Percentiles rank a stretch among this genome's conserved stretches.
Conservation (phyloP, 2,888 invertebrate species). For the Dorcus parallelipipedus region DNA sequence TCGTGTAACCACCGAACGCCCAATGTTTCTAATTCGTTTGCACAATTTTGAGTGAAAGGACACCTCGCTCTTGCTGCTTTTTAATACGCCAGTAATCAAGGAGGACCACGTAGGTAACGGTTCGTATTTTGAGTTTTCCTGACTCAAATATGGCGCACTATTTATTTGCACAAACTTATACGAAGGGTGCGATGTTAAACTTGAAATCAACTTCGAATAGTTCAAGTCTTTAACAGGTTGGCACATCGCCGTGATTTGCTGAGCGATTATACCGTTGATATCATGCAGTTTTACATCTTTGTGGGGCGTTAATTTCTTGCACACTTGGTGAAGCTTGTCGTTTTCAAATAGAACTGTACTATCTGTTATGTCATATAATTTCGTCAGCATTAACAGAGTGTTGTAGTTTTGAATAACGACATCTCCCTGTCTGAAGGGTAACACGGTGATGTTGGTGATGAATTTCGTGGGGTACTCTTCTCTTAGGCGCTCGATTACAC, state of each 20-base stretch:
- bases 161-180: conserved; percentile 50
- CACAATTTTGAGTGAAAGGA: conserved; percentile 5
- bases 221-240: conserved; percentile 44
- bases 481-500: conserved; percentile 45
- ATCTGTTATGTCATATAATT: conserved; percentile 48
- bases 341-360: conserved; percentile 50
- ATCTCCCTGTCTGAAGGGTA: conserved; percentile 53
- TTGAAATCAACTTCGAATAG: conserved; percentile 39
- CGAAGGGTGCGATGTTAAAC: conserved; percentile 48
- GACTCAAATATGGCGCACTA: conserved; percentile 45
- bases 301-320: conserved; percentile 37
- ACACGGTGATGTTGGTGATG: conserved; percentile 45
- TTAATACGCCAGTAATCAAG: conserved; percentile 10
- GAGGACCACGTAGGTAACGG: conserved; percentile 43
- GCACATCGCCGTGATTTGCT: conserved; percentile 49
- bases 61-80: conserved; percentile 9
- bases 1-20: conserved; percentile 48
- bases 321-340: conserved; percentile 48
- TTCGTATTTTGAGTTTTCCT: conserved; percentile 40
- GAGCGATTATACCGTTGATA: conserved; percentile 50
- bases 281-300: conserved; percentile 20
- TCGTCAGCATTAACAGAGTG: conserved; percentile 49
- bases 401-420: conserved; percentile 55
- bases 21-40: conserved; percentile 29
- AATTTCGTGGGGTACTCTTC: conserved; percentile 50